Percentiles rank a stretch among this genome's conserved stretches.
Conservation (phyloP, 2,888 invertebrate species). For the Polymixis flavicincta region DNA sequence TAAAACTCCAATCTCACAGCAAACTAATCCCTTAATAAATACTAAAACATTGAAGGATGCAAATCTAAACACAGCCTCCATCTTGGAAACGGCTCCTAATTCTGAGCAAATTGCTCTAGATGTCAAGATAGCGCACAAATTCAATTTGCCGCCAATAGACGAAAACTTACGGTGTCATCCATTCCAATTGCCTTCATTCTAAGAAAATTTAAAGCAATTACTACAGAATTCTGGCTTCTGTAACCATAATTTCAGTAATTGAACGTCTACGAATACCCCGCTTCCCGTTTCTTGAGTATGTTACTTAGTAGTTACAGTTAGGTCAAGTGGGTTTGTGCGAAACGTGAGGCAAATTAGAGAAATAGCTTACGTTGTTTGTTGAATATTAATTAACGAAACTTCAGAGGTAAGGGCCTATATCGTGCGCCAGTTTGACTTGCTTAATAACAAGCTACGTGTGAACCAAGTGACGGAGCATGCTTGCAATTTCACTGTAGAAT, state of each 20-base stretch:
- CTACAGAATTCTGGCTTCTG: conserved; percentile 30
- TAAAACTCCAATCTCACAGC: conserved; percentile 9
- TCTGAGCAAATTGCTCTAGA: conserved; percentile 48
- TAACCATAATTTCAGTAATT: conserved; percentile 50
- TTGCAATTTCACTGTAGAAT: conserved; percentile 41
- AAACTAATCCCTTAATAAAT: conserved; percentile 44
- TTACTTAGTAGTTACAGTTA: conserved; percentile 56
- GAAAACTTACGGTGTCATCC: conserved; percentile 57
- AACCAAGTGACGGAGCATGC: conserved; percentile 48
- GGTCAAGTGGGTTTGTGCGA: conserved; percentile 63
- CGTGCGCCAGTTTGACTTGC: conserved; percentile 49
- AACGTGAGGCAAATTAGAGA: conserved; percentile 66
- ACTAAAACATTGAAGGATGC: conserved; percentile 34
- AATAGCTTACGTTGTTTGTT: conserved; percentile 62
- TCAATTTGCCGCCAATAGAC: conserved; percentile 61
- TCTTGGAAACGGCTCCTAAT: conserved; percentile 37
- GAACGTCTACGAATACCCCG: conserved; percentile 41
- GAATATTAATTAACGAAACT: conserved; percentile 64
- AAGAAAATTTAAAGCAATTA: conserved; percentile 57
- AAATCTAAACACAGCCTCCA: conserved; percentile 43
- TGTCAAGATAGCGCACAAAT: conserved; percentile 56
- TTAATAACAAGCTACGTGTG: conserved; percentile 42
- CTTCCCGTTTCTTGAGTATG: conserved; percentile 49
- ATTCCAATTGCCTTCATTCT: conserved; percentile 53
- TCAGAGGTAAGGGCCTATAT: conserved; percentile 46